Evolutionary conservation across 2,797 vertebrate genomes (phyloP), one percentile per base, ranked within the genome.

Genomic region (Paedocypris micromegethes): DNA sequence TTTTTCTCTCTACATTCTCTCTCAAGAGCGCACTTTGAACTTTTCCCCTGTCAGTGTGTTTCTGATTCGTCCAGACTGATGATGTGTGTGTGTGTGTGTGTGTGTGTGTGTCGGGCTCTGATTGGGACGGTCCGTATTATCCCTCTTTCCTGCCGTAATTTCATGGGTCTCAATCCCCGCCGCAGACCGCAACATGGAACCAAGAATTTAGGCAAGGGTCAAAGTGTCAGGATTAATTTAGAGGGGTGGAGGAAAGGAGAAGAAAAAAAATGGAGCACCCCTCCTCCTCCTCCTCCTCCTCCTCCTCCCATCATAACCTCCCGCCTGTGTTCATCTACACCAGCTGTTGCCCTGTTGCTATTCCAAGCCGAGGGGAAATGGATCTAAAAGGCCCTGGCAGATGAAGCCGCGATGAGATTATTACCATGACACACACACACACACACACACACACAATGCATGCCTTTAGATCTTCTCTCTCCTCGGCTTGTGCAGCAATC

Each of bases 371-470:
- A 89, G 75, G 70, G 81, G 81, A 83, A 86, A 82, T 52, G 68
- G 87, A 92, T 85, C 89, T 89, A 88, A 93, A 86, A 86, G 80
- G 84, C 73, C 56, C 72, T 83, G 83, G 79, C 78, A 86, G 74
- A 83, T 77, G 82, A 75, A 82, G 75, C 80, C 76, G 84, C 75
- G 63, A 74, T 77, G 59, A 74, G 72, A 70, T 67, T 68, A 60
- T 57, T 66, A 58, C 63, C 58, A 63, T 60, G 64, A 49, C 54
- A 66, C 64, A 68, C 55, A 66, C 65, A 74, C 64, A 58, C 64
- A 65, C 54, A 59, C 72, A 64, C 55, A 68, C 41, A 64, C 66
- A 66, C 62, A 71, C 57, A 48, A 66, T 9, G 44, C 9, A 65
- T 41, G 37, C 38, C 45, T 47, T 66, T 44, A 56, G 56, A 65